phyloP scores from a whole-genome alignment of 2,888 invertebrate species.

The Tipula confusa region DNA sequence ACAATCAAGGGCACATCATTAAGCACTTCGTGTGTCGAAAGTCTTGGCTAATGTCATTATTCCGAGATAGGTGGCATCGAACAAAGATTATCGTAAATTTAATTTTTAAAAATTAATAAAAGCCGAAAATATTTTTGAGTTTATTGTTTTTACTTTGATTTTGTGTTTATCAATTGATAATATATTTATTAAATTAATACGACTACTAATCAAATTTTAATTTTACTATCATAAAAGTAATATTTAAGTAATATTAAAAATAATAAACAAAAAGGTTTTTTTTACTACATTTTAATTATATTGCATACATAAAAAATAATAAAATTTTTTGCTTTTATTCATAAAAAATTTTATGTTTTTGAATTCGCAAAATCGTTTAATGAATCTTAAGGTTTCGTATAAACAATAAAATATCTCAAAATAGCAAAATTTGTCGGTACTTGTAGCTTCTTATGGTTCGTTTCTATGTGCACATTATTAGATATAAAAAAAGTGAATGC shows the following conservation, averaged over 20 bases:
- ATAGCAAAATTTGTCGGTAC: too few species aligned
- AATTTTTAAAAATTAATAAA: neutral
- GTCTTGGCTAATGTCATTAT: constrained; percentile 69
- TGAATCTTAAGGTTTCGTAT: too few species aligned
- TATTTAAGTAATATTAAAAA: neutral
- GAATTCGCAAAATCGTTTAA: too few species aligned
- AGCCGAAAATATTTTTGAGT: neutral
- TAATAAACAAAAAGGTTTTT: neutral
- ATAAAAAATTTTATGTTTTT: neutral
- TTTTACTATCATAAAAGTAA: neutral
- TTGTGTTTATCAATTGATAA: neutral
- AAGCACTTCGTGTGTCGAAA: constrained; percentile 73
- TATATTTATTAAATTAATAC: neutral
- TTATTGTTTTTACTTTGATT: neutral
- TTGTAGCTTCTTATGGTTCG: too few species aligned
- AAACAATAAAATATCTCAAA: too few species aligned
- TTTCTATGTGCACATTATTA: too few species aligned
- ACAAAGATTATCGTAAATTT: neutral
- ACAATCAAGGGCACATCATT: constrained; percentile 64
- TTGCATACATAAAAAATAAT: neutral
- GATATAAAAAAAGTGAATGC: too few species aligned
- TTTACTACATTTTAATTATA: neutral
- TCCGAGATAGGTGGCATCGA: neutral
- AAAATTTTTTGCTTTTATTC: neutral
- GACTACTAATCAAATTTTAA: constrained; percentile 3